Percentiles rank a stretch among this genome's conserved stretches.
phyloP scores from a whole-genome alignment of 2,113 vertebrate genomes.

The Colistium nudipinnis region DNA sequence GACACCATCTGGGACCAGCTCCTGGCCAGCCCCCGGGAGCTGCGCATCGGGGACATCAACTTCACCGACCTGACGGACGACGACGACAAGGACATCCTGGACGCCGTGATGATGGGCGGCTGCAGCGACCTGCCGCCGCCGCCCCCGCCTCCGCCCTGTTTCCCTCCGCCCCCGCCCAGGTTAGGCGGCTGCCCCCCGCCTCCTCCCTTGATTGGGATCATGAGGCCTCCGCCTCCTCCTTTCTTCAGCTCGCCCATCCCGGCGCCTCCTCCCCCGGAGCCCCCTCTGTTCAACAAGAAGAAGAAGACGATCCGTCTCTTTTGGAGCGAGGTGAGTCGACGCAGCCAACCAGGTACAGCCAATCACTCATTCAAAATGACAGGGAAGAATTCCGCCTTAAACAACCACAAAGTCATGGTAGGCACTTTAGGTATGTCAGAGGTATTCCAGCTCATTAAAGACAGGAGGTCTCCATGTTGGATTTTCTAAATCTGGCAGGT shows the following conservation, averaged over 20 bases:
- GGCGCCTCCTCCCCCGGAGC: conserved; percentile 83
- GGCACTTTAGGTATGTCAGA: background rate
- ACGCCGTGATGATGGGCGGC: conserved; percentile 82
- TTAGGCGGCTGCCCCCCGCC: conserved; percentile 80
- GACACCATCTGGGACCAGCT: conserved; percentile 99
- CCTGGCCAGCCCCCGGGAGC: conserved; percentile 92
- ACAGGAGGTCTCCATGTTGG: conserved; percentile 10
- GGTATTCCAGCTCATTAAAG: background rate
- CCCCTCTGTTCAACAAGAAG: conserved; percentile 90
- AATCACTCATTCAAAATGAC: too few species aligned
- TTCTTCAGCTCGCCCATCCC: conserved; percentile 53
- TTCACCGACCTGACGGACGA: conserved; percentile 95
- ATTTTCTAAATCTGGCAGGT: too few species aligned
- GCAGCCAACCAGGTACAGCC: background rate
- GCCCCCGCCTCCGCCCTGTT: conserved; percentile 83
- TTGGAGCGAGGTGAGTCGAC: conserved; percentile 93
- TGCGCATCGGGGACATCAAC: conserved; percentile 96
- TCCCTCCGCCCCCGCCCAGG: conserved; percentile 81
- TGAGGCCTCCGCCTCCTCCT: conserved; percentile 84
- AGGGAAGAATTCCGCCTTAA: background rate
- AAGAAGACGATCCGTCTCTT: conserved; percentile 98
- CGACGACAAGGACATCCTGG: conserved; percentile 91
- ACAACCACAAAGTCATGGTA: background rate
- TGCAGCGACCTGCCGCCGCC: conserved; percentile 86
- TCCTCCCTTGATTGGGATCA: conserved; percentile 81